phyloP scores from a whole-genome alignment of 2,113 vertebrate species.

The Apeltes quadracus region DNA sequence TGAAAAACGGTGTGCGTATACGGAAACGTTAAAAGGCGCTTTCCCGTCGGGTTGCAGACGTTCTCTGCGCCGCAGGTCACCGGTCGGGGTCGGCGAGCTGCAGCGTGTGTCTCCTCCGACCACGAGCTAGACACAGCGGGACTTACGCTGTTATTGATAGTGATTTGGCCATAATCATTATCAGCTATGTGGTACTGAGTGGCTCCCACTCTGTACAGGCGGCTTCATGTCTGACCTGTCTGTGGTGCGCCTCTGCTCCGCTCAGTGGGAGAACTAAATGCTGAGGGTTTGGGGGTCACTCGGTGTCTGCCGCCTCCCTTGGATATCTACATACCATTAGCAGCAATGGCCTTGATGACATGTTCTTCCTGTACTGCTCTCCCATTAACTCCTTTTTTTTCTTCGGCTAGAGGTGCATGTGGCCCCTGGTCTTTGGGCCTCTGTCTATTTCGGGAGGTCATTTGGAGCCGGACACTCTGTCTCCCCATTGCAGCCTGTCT shows the following conservation, averaged over 20 bases:
- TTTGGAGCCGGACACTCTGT: slow-evolving; percentile 82
- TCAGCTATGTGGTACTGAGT: slow-evolving; percentile 66
- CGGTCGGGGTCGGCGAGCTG: slow-evolving; percentile 13
- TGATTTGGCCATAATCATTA: slow-evolving; percentile 66
- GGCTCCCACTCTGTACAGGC: slow-evolving; percentile 69
- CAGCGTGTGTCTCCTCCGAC: slow-evolving; percentile 33
- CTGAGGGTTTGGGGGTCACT: slow-evolving; percentile 60
- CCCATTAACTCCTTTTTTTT: slow-evolving; percentile 63
- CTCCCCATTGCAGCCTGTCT: slow-evolving; percentile 81
- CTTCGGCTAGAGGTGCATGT: slow-evolving; percentile 56
- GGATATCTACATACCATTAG: slow-evolving; percentile 80
- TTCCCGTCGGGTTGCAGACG: background rate
- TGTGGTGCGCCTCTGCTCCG: slow-evolving; percentile 63
- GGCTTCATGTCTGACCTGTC: slow-evolving; percentile 74
- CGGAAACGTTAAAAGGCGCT: slow-evolving; percentile 15
- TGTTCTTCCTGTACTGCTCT: slow-evolving; percentile 83
- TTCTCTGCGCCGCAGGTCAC: slow-evolving; percentile 7
- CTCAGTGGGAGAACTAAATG: slow-evolving; percentile 46
- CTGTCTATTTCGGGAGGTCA: slow-evolving; percentile 83
- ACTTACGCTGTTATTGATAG: slow-evolving; percentile 55
- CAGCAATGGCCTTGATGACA: slow-evolving; percentile 85
- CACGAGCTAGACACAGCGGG: slow-evolving; percentile 40
- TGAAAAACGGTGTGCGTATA: background rate
- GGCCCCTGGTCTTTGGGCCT: slow-evolving; percentile 69
- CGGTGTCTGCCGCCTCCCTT: slow-evolving; percentile 74